Evolutionary conservation across 2,888 invertebrate species (phyloP).

Genomic region (Drosophila ustulata): DNA sequence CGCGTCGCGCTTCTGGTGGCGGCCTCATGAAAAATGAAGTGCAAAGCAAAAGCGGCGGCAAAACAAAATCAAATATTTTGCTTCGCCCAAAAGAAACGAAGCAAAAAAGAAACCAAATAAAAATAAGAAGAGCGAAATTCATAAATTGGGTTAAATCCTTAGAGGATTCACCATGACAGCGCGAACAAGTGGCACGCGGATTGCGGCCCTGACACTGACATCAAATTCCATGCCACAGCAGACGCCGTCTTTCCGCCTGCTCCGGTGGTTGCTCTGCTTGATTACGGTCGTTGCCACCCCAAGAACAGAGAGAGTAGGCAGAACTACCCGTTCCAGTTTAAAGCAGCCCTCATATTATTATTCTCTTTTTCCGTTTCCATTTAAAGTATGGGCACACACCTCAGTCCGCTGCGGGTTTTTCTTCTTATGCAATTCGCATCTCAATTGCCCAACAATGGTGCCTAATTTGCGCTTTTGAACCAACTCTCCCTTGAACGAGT

Average conservation of each 20-base stretch:
- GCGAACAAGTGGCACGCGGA: slow-evolving; percentile 75
- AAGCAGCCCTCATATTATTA: slow-evolving; percentile 39
- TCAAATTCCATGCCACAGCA: slow-evolving; percentile 25
- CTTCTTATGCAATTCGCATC: slow-evolving; percentile 37
- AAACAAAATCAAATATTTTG: slow-evolving; percentile 77
- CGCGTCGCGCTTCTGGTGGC: slow-evolving; percentile 48
- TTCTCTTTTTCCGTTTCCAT: slow-evolving; percentile 9
- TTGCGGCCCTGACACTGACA: slow-evolving; percentile 57
- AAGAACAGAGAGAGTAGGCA: not conserved
- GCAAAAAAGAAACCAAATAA: slow-evolving; percentile 26
- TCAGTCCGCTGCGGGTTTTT: slow-evolving; percentile 8
- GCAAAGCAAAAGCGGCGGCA: slow-evolving; percentile 64
- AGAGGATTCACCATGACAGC: slow-evolving; percentile 81
- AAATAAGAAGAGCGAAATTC: slow-evolving; percentile 54
- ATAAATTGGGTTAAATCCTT: slow-evolving; percentile 83
- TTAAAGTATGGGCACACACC: slow-evolving; percentile 21
- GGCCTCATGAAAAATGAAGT: slow-evolving; percentile 75
- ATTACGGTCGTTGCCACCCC: slow-evolving; percentile 44
- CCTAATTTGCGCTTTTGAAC: slow-evolving; percentile 69
- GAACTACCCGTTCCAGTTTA: slow-evolving; percentile 38
- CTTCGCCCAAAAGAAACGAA: slow-evolving; percentile 43
- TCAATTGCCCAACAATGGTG: slow-evolving; percentile 71
- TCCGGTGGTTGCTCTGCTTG: slow-evolving; percentile 59
- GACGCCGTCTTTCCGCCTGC: slow-evolving; percentile 32
- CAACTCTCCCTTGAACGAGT: slow-evolving; percentile 19